phyloP scores from a whole-genome alignment of 2,113 vertebrate species.

The Muscicapa adusta region DNA sequence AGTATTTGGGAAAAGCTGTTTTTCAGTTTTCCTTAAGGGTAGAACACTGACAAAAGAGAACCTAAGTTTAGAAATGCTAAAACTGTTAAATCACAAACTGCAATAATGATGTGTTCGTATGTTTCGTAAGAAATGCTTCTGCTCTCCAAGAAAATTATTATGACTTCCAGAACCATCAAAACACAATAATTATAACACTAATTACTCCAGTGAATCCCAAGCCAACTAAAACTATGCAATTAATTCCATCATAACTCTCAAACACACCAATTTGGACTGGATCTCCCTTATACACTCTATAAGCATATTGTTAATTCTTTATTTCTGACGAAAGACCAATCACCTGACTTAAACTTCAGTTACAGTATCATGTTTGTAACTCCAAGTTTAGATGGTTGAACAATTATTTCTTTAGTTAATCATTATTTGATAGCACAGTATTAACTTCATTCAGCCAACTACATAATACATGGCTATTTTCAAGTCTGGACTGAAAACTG shows the following conservation, averaged over 20 bases:
- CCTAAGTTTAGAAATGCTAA: not conserved
- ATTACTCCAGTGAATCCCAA: not conserved
- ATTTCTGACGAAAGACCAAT: not conserved
- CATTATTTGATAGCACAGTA: not conserved
- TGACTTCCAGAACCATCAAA: not conserved
- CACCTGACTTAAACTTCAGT: not conserved
- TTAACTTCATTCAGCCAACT: not conserved
- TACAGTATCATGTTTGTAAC: not conserved
- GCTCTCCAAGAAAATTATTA: not conserved
- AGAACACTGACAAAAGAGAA: not conserved
- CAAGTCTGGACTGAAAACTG: not conserved
- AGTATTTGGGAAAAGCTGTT: not conserved
- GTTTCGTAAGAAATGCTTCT: not conserved
- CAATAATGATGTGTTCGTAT: not conserved
- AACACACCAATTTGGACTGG: not conserved
- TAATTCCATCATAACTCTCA: not conserved
- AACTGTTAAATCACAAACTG: not conserved
- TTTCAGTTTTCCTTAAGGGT: not conserved
- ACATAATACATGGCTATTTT: not conserved
- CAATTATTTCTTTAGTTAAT: not conserved
- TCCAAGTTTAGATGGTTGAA: not conserved
- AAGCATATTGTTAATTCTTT: not conserved
- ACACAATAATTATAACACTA: not conserved
- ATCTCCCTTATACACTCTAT: not conserved
- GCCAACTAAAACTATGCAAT: not conserved